Conservation (phyloP, 2,888 invertebrate genomes). For the Iphiclides podalirius region DNA sequence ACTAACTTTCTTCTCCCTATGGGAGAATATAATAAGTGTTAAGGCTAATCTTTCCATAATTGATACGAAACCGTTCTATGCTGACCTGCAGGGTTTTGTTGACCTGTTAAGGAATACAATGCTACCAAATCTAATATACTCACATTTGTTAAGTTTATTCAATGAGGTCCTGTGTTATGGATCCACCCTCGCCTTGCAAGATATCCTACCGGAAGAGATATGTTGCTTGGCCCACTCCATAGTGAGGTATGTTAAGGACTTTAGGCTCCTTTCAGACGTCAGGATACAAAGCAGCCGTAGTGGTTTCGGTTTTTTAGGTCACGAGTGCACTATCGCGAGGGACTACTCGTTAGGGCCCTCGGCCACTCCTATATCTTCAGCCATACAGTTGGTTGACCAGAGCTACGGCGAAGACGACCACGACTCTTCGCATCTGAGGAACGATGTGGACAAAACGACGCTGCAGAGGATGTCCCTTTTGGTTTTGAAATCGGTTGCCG, state of each 20-base stretch:
- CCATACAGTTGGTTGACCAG: conserved; percentile 67
- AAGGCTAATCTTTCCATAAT: conserved; percentile 94
- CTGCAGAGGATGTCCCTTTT: conserved; percentile 92
- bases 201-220: conserved; percentile 92
- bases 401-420: conserved; percentile 69
- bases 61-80: conserved; percentile 93
- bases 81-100: conserved; percentile 90
- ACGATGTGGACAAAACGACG: conserved; percentile 86
- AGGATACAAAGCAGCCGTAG: conserved; percentile 65
- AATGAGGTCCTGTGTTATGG: conserved; percentile 96
- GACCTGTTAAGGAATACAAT: conserved; percentile 83
- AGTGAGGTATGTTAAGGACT: conserved; percentile 92
- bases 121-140: conserved; percentile 91
- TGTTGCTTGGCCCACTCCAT: conserved; percentile 92
- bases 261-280: conserved; percentile 84
- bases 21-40: conserved; percentile 95
- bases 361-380: conserved; percentile 53
- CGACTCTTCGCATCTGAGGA: conserved; percentile 57
- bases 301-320: conserved; percentile 70
- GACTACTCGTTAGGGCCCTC: conserved; percentile 63
- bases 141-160: conserved; percentile 90
- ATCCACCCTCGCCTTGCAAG: conserved; percentile 92
- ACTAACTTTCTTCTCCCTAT: conserved; percentile 90
- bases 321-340: conserved; percentile 59
- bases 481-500: conserved; percentile 92